A percentile compares a stretch with the other conserved stretches of the same genome.
These are phyloP conservation scores for Dryadula phaetusa DNA, from an alignment of 2,888 invertebrate species.

Conservation along the genomic window DNA sequence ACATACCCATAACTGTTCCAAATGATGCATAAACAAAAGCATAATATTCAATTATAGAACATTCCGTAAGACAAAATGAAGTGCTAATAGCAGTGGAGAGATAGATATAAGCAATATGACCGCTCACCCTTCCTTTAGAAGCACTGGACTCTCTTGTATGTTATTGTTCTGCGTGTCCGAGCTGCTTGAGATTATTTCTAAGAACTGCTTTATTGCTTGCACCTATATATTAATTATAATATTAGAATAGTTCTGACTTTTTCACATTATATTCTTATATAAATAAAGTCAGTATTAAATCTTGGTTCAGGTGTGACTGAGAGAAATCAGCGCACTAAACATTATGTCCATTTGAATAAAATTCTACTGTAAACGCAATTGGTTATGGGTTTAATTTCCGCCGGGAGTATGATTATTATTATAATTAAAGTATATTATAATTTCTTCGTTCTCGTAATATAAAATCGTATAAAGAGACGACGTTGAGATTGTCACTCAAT, in stretches of 20 bases:
- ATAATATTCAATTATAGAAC: constrained; percentile 41
- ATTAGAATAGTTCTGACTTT: background rate
- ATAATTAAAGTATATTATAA: too few relatives aligned
- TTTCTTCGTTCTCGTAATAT: too few relatives aligned
- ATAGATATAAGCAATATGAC: background rate
- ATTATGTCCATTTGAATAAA: too few relatives aligned
- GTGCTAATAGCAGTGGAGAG: constrained; percentile 21
- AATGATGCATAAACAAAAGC: constrained; percentile 58
- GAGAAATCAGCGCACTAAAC: too few relatives aligned
- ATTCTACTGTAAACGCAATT: too few relatives aligned
- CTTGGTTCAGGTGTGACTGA: too few relatives aligned
- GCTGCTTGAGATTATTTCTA: constrained; percentile 95
- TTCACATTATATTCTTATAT: background rate
- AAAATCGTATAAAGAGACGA: too few relatives aligned
- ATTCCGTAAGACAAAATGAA: constrained; percentile 40
- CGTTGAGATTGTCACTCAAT: too few relatives aligned
- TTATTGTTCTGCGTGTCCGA: constrained; percentile 86
- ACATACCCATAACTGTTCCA: constrained; percentile 78
- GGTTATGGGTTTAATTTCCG: too few relatives aligned
- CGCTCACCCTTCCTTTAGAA: constrained; percentile 95
- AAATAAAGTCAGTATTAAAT: too few relatives aligned
- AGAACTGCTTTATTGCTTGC: constrained; percentile 91
- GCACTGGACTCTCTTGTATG: constrained; percentile 88
- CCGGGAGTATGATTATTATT: too few relatives aligned
- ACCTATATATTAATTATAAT: constrained; percentile 65